Conservation (phyloP, 2,888 invertebrate genomes). For the Apodemia hepburni region DNA sequence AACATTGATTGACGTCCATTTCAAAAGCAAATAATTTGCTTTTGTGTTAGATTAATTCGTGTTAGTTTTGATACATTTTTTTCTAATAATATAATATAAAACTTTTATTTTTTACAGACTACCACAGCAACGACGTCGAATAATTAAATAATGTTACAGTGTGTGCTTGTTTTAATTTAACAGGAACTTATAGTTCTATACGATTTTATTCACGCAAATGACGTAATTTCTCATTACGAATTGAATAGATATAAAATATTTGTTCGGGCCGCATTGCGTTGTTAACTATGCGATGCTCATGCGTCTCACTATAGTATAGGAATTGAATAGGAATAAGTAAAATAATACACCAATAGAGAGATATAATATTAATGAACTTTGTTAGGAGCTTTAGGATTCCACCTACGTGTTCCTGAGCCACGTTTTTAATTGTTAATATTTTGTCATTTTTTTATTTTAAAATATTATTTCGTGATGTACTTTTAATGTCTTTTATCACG, state of each 20-base stretch:
- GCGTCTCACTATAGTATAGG: slow-evolving; percentile 66
- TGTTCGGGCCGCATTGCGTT: slow-evolving; percentile 22
- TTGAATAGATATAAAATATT: slow-evolving; percentile 17
- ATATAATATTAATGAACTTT: slow-evolving; percentile 54
- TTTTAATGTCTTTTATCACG: slow-evolving; percentile 43
- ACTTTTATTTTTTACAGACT: slow-evolving; percentile 5
- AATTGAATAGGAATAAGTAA: slow-evolving; percentile 75
- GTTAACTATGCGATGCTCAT: slow-evolving; percentile 18
- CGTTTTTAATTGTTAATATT: slow-evolving; percentile 49
- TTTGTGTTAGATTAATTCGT: too few species aligned
- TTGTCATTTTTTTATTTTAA: slow-evolving; percentile 47
- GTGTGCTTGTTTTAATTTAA: slow-evolving; percentile 3
- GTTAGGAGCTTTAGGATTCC: slow-evolving; percentile 64
- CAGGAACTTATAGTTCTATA: neutral
- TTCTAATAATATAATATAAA: too few species aligned
- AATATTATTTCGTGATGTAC: slow-evolving; percentile 54
- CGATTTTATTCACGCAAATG: slow-evolving; percentile 15
- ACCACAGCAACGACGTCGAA: slow-evolving; percentile 8
- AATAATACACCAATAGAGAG: slow-evolving; percentile 68
- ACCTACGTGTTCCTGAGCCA: slow-evolving; percentile 62
- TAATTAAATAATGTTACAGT: neutral
- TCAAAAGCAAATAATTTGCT: too few species aligned
- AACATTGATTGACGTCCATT: too few species aligned
- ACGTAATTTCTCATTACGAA: slow-evolving; percentile 18
- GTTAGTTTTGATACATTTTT: too few species aligned